Conservation (phyloP, 2,888 invertebrate genomes). For the Pachliopta kotzebuea region DNA sequence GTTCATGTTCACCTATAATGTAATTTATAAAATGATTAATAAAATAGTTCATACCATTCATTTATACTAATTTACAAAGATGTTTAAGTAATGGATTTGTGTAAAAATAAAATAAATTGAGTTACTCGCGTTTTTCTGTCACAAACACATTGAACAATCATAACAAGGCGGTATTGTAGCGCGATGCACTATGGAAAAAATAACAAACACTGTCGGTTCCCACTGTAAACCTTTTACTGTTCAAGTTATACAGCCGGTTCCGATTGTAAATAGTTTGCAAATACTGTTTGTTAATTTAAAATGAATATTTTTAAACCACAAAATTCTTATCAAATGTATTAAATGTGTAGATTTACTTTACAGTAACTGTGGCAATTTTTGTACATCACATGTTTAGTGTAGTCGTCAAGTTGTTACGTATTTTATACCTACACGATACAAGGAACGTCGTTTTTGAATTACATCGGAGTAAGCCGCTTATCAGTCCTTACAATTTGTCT, state of each 20-base stretch:
- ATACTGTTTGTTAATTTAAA: not conserved
- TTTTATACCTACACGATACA: not conserved
- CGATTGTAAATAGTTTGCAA: not conserved
- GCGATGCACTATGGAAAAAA: not conserved
- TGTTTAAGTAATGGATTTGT: not conserved
- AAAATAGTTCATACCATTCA: not conserved
- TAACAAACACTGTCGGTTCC: slow-evolving; percentile 7
- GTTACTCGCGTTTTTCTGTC: not conserved
- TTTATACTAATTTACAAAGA: not conserved
- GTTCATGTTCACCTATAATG: not conserved
- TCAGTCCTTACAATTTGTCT: slow-evolving; percentile 30
- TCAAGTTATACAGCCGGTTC: not conserved
- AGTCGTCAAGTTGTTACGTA: not conserved
- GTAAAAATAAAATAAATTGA: not conserved
- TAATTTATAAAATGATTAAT: not conserved
- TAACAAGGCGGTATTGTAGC: not conserved
- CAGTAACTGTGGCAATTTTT: not conserved
- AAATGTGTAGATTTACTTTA: not conserved
- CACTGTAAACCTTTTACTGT: slow-evolving; percentile 2
- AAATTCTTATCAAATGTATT: not conserved
- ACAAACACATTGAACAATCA: not conserved
- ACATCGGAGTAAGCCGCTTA: slow-evolving; percentile 25
- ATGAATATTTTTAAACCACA: not conserved
- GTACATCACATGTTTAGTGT: not conserved
- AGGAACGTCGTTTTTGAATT: slow-evolving; percentile 12